These are phyloP conservation scores for Aplysia californica DNA, from an alignment of 1,140 invertebrate genomes.

Conservation along the genomic window DNA sequence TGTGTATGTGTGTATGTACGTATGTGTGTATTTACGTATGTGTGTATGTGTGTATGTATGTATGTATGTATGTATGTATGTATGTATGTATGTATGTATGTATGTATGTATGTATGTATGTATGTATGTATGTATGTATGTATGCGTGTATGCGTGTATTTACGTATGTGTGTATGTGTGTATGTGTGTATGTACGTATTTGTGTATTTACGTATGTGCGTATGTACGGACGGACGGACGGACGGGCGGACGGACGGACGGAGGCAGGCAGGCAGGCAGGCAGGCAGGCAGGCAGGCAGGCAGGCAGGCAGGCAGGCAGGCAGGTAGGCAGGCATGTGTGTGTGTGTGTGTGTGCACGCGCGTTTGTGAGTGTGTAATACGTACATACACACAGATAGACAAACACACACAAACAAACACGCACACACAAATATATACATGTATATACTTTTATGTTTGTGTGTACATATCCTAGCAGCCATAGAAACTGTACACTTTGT, in stretches of 20 bases:
- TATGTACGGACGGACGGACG: no score
- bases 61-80: slow-evolving; percentile 3
- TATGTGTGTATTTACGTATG: no score
- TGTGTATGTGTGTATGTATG: slow-evolving; percentile 14
- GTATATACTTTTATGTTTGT: background rate
- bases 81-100: background rate
- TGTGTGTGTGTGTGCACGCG: slow-evolving; percentile 3
- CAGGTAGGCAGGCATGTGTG: no score
- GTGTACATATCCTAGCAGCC: background rate
- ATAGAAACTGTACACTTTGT: no score
- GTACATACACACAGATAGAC: background rate
- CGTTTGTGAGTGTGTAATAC: slow-evolving; percentile 13
- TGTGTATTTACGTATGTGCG: no score
- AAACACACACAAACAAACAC: no score
- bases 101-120: background rate
- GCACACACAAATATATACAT: background rate
- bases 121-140: background rate
- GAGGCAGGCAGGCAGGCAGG: background rate
- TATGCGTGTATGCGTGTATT: background rate
- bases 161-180: no score
- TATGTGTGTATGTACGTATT: background rate
- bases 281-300: background rate
- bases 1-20: background rate
- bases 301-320: slow-evolving; percentile 1
- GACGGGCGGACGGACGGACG: no score